These are phyloP conservation scores for Brachypodius melanocephalos DNA, from an alignment of 2,113 vertebrate species.

Conservation along the genomic window DNA sequence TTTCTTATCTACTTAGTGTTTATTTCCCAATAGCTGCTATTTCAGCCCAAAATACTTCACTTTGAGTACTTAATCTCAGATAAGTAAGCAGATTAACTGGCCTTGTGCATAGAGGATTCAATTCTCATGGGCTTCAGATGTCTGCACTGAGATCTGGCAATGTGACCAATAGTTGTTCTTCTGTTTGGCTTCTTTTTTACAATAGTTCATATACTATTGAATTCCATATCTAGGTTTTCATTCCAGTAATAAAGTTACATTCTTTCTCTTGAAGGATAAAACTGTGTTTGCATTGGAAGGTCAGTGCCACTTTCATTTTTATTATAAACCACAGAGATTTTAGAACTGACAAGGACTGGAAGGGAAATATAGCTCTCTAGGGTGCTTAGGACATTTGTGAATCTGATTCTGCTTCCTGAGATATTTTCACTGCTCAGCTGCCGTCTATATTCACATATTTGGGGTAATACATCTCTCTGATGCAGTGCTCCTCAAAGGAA, in stretches of 20 bases:
- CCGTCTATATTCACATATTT: background rate
- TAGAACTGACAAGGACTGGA: background rate
- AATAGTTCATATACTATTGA: background rate
- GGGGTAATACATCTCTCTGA: background rate
- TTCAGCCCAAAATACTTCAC: background rate
- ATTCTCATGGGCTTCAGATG: background rate
- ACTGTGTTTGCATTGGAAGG: background rate
- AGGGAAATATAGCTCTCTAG: background rate
- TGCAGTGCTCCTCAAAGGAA: background rate
- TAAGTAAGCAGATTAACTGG: background rate
- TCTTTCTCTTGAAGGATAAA: background rate
- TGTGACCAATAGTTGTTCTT: background rate
- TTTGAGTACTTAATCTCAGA: background rate
- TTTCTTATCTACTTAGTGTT: background rate
- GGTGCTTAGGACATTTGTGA: background rate
- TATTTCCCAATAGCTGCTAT: background rate
- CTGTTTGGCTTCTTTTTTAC: background rate
- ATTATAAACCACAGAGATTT: background rate
- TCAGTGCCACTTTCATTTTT: background rate
- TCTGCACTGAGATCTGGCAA: background rate
- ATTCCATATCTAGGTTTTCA: background rate
- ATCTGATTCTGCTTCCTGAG: background rate
- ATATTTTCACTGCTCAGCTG: background rate
- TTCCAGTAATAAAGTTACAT: background rate
- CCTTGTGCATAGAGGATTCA: background rate